These are phyloP conservation scores for Hirtodrosophila alboralis DNA, from an alignment of 2,888 invertebrate genomes.

Conservation along the genomic window DNA sequence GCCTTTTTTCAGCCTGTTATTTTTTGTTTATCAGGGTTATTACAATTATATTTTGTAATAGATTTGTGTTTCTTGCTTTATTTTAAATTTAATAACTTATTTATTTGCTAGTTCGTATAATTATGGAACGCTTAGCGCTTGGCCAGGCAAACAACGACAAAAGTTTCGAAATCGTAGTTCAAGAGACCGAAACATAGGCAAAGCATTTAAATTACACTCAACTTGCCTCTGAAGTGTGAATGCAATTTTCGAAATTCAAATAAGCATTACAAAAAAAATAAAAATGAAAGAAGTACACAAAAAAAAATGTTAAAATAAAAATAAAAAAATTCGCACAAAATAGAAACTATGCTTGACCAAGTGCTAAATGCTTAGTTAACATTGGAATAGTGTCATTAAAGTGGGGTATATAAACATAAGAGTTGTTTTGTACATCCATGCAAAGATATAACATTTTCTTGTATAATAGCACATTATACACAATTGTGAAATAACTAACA, in stretches of 20 bases:
- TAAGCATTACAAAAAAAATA: conserved; percentile 5
- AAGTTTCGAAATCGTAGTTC: conserved; percentile 31
- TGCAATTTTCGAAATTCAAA: conserved; percentile 7
- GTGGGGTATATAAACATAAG: background rate
- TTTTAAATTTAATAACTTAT: conserved; percentile 26
- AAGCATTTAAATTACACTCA: conserved; percentile 40
- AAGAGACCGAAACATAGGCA: conserved; percentile 38
- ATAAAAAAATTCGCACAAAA: background rate
- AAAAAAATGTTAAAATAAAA: conserved; percentile 3
- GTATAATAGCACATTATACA: background rate
- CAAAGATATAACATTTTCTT: too few relatives aligned
- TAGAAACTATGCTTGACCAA: conserved; percentile 12
- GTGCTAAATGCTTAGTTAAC: conserved; percentile 9
- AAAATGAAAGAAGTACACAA: conserved; percentile 11
- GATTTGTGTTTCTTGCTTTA: conserved; percentile 25
- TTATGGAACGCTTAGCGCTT: conserved; percentile 68
- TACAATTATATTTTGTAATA: conserved; percentile 23
- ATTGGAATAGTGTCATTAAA: conserved; percentile 11
- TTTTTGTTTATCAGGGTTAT: conserved; percentile 42
- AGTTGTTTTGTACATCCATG: background rate
- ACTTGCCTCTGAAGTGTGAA: background rate
- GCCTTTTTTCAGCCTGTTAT: too few relatives aligned
- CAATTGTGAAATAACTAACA: too few relatives aligned
- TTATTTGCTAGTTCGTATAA: conserved; percentile 36
- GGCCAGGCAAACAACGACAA: conserved; percentile 46